A percentile compares a stretch with the other conserved stretches of the same genome.
These are phyloP conservation scores for Ondatra zibethicus DNA, from an alignment of 2,113 vertebrate genomes.

Conservation along the genomic window DNA sequence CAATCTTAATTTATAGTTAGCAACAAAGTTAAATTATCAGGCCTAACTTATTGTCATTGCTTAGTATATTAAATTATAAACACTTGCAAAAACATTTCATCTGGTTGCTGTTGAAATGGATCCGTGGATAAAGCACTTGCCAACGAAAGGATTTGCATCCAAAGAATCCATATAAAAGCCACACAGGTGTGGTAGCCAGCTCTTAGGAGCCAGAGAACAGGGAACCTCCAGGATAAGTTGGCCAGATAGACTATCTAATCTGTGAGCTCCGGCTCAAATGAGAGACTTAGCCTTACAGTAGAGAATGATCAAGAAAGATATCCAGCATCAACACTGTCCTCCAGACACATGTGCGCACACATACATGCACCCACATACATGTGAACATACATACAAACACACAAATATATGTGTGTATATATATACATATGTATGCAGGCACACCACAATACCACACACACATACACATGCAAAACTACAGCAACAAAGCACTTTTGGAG, in stretches of 20 bases:
- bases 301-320: neutral
- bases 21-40: constrained; percentile 30
- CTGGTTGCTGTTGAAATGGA: neutral
- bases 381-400: neutral
- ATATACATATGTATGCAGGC: neutral
- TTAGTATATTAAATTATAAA: constrained; percentile 28
- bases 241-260: neutral
- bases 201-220: neutral
- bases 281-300: neutral
- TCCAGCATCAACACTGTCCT: neutral
- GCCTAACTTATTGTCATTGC: neutral
- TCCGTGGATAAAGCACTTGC: neutral
- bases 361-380: neutral
- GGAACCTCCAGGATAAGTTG: neutral
- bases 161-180: neutral
- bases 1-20: constrained; percentile 37
- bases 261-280: neutral
- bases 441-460: neutral
- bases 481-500: neutral
- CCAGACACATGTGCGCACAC: neutral
- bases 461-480: neutral
- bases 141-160: neutral
- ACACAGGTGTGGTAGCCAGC: neutral
- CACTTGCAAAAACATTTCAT: neutral
- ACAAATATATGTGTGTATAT: neutral